These are phyloP conservation scores for Pseudomyrmex sp. DNA, from an alignment of 1,140 invertebrate species.

Conservation along the genomic window DNA sequence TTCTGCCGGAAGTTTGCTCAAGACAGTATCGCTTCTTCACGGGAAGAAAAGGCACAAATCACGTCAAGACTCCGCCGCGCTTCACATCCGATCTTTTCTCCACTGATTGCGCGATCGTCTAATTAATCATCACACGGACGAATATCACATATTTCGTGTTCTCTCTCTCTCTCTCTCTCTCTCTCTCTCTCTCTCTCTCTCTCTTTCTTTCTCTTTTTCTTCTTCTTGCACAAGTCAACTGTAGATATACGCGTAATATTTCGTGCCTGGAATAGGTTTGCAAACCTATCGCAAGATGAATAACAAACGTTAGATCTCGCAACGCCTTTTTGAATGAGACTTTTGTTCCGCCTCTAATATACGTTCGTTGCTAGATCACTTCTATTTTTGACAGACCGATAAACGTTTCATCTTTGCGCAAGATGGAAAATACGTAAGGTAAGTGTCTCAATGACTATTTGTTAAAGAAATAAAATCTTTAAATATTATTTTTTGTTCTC, in stretches of 20 bases:
- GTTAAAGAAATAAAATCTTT: no score
- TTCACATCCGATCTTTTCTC: conserved; percentile 25
- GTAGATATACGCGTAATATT: conserved; percentile 3
- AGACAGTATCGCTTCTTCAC: conserved; percentile 6
- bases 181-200: not conserved
- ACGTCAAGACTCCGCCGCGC: conserved; percentile 22
- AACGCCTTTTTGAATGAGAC: conserved; percentile 31
- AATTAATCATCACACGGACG: no score
- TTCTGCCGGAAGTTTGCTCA: conserved; percentile 44
- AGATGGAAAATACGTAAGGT: not conserved
- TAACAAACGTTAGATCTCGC: conserved; percentile 24
- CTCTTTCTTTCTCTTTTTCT: not conserved
- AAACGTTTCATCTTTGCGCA: not conserved
- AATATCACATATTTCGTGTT: no score
- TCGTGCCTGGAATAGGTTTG: conserved; percentile 31
- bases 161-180: not conserved
- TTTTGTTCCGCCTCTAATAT: not conserved
- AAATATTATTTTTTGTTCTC: no score
- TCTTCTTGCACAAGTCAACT: not conserved
- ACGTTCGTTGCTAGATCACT: not conserved
- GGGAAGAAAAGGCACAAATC: conserved; percentile 17
- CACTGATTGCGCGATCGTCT: conserved; percentile 4
- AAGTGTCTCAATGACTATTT: no score
- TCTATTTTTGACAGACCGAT: conserved; percentile 25
- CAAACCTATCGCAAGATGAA: not conserved